phyloP scores from a whole-genome alignment of 2,888 invertebrate species.

The Drosophila nr. medialis region DNA sequence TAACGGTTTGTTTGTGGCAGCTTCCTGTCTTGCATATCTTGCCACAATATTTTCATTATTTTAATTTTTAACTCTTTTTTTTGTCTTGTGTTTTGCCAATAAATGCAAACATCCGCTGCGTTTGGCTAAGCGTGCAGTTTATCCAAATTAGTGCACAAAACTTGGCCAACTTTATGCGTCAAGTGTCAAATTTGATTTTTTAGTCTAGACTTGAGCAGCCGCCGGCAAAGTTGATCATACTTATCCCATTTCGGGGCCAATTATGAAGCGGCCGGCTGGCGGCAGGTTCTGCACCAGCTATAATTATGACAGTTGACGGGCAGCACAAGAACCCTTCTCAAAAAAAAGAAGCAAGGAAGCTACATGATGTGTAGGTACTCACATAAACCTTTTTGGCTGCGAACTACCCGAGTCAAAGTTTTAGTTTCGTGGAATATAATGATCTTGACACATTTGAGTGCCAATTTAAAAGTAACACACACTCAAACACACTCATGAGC shows the following conservation, averaged over 20 bases:
- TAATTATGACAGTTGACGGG: constrained; percentile 77
- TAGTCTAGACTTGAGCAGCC: constrained; percentile 70
- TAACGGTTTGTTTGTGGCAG: constrained; percentile 48
- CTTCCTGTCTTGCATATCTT: constrained; percentile 32
- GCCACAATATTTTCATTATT: background rate
- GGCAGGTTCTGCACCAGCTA: constrained; percentile 47
- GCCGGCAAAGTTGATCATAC: constrained; percentile 54
- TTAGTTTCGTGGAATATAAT: constrained; percentile 67
- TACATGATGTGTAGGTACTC: background rate
- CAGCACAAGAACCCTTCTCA: constrained; percentile 66
- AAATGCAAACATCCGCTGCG: constrained; percentile 8
- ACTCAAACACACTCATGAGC: constrained; percentile 35
- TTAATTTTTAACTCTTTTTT: background rate
- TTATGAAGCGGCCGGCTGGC: constrained; percentile 45
- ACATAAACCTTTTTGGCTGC: constrained; percentile 48
- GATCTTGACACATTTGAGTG: constrained; percentile 73
- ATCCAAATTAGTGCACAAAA: constrained; percentile 10
- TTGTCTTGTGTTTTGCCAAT: background rate
- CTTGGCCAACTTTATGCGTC: constrained; percentile 48
- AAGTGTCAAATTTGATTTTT: constrained; percentile 68
- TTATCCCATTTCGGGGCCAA: constrained; percentile 45
- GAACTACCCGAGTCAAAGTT: constrained; percentile 38
- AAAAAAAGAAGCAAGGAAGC: constrained; percentile 27
- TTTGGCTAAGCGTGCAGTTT: constrained; percentile 14
- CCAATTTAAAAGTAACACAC: constrained; percentile 71